Conservation (phyloP, 2,113 vertebrate species). For the Oncorhynchus masou region DNA sequence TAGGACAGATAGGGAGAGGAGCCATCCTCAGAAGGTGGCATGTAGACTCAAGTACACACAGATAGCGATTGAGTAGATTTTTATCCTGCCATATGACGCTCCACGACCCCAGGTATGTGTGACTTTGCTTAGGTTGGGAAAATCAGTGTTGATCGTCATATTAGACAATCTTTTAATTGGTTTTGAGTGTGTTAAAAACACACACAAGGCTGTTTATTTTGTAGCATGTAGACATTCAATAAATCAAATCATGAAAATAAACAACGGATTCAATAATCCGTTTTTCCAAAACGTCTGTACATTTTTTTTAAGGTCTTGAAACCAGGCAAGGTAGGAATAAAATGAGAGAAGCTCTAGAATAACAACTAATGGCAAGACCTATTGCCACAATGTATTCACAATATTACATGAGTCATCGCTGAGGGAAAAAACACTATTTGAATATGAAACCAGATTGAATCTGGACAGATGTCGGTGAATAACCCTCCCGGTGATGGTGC, state of each 20-base stretch:
- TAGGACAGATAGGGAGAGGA: slow-evolving; percentile 27
- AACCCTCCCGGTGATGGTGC: slow-evolving; percentile 20
- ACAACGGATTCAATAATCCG: too few relatives aligned
- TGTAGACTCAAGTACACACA: slow-evolving; percentile 18
- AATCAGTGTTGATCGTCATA: slow-evolving; percentile 2
- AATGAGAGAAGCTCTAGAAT: not conserved
- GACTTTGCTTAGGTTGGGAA: slow-evolving; percentile 23
- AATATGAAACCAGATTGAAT: slow-evolving; percentile 34
- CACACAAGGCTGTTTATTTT: too few relatives aligned
- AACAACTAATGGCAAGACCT: slow-evolving; percentile 2
- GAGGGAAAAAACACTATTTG: slow-evolving; percentile 21
- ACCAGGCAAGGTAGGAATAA: not conserved
- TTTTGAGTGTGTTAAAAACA: not conserved
- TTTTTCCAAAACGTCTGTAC: too few relatives aligned
- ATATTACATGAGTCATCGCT: slow-evolving; percentile 30
- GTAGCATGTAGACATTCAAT: not conserved
- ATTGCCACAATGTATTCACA: slow-evolving; percentile 41
- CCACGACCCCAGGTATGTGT: not conserved
- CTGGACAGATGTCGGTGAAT: slow-evolving; percentile 45
- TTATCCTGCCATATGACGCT: not conserved
- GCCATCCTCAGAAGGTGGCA: slow-evolving; percentile 13
- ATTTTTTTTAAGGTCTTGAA: too few relatives aligned
- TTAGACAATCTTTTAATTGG: not conserved
- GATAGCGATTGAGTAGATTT: slow-evolving; percentile 21
- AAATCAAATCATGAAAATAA: too few relatives aligned